Percentiles rank a stretch among this genome's conserved stretches.
phyloP scores from a whole-genome alignment of 2,113 vertebrate species.

The Eulemur rufifrons region DNA sequence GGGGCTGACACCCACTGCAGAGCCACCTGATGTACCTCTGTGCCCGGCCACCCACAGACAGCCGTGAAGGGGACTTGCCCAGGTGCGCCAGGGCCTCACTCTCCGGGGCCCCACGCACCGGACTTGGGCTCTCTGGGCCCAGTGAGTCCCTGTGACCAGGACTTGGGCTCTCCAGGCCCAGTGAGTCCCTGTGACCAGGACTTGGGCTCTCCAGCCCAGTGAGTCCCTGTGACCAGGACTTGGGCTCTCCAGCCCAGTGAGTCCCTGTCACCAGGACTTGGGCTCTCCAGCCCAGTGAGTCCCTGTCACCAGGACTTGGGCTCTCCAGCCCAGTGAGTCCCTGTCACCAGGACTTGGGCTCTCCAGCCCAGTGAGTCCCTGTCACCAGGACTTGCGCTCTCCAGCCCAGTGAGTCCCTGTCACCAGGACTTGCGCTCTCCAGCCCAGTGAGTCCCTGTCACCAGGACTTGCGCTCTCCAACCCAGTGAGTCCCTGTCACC shows the following conservation, averaged over 20 bases:
- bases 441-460: too few relatives aligned
- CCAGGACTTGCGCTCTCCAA: fast-evolving
- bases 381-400: fast-evolving
- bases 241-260: too few relatives aligned
- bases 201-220: too few relatives aligned
- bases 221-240: neutral
- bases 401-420: neutral
- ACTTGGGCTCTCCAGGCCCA: too few relatives aligned
- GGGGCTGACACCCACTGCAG: neutral
- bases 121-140: fast-evolving
- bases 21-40: neutral
- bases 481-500: neutral
- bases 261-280: too few relatives aligned
- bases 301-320: too few relatives aligned
- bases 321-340: too few relatives aligned
- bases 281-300: too few relatives aligned
- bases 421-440: too few relatives aligned
- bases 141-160: neutral
- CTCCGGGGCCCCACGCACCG: fast-evolving
- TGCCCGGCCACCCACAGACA: neutral
- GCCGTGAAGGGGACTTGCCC: neutral
- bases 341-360: neutral
- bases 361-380: too few relatives aligned
- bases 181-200: neutral
- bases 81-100: too few relatives aligned